Evolutionary conservation across 2,888 invertebrate genomes (phyloP), one percentile per base, ranked within the genome.

Genomic region (Gandaritis pyraliata): DNA sequence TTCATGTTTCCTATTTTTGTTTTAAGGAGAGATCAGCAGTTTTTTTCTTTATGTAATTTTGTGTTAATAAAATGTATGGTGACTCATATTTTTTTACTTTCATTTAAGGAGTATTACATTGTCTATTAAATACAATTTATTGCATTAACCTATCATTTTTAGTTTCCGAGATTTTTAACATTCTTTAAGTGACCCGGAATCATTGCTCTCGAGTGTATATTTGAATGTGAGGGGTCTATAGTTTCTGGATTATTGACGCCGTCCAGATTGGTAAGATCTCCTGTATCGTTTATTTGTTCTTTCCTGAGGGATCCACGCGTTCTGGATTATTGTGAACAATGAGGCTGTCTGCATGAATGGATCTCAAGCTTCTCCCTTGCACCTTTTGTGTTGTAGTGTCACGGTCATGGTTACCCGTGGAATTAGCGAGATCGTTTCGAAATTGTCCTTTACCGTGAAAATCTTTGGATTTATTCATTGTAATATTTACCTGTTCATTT

Each of bases 401-500:
- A 81, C 72, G 75, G 80, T 76, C 81, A 78, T 75, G 82, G 80
- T 73, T 81, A 77, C 78, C 78, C 76, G 75, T 73, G 74, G 84
- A 85, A 88, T 88, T 88, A 86, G 84, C 78, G 75, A 82, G 74
- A 76, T 82, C 79, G 78, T 82, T 81, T 80, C 86, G 76, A 79
- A 80, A 81, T 82, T 75, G 77, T 79, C 73, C 66, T 77, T 74
- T 73, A 73, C 73, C 69, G 65, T 73, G 74, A 76, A 76, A 74
- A 73, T 75, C 70, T 72, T 75, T 57, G 70, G 68, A 72, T 75
- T 73, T 75, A 64, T 64, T 62, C 71, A 72, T 78, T 75, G 74
- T 77, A 69, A 64, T 66, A 64, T 75, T 73, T 76, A 80, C 81
- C 79, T 77, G 81, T 65, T 53, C 49, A 64, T 63, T 67, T 68